These are phyloP conservation scores for Porites evermanni DNA, from an alignment of 92 coral and sea anemone genomes.

Conservation along the genomic window DNA sequence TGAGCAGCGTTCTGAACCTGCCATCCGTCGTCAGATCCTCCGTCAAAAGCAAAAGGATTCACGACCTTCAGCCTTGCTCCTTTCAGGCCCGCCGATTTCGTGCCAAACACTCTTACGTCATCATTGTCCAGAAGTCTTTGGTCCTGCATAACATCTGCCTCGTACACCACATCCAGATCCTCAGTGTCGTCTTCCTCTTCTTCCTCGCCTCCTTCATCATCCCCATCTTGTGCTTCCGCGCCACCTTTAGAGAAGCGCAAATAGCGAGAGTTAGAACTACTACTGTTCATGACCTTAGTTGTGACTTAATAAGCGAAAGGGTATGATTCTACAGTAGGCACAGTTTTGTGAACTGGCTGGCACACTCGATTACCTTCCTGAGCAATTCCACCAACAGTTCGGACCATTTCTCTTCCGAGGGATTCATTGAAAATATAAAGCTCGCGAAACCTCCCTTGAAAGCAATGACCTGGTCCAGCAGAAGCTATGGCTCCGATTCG, in stretches of 20 bases:
- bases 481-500: slow-evolving; percentile 56
- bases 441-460: slow-evolving; percentile 66
- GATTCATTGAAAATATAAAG: slow-evolving; percentile 68
- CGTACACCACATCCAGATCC: slow-evolving; percentile 68
- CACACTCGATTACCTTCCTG: slow-evolving; percentile 47
- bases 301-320: background rate
- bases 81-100: background rate
- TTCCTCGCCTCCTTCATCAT: slow-evolving; percentile 37
- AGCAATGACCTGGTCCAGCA: slow-evolving; percentile 30
- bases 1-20: too few relatives aligned
- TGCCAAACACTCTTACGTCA: slow-evolving; percentile 54
- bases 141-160: slow-evolving; percentile 71
- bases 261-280: background rate
- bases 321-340: background rate
- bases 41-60: slow-evolving; percentile 23
- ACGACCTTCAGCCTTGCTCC: slow-evolving; percentile 39
- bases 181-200: slow-evolving; percentile 58
- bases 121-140: slow-evolving; percentile 78
- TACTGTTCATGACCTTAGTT: background rate
- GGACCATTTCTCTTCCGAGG: slow-evolving; percentile 64
- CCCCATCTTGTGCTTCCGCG: slow-evolving; percentile 36
- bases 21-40: too few relatives aligned
- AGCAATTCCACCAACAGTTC: slow-evolving; percentile 66
- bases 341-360: too few relatives aligned
- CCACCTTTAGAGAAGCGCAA: background rate